Conservation (phyloP, 2,888 invertebrate species). For the Graphium colonna region DNA sequence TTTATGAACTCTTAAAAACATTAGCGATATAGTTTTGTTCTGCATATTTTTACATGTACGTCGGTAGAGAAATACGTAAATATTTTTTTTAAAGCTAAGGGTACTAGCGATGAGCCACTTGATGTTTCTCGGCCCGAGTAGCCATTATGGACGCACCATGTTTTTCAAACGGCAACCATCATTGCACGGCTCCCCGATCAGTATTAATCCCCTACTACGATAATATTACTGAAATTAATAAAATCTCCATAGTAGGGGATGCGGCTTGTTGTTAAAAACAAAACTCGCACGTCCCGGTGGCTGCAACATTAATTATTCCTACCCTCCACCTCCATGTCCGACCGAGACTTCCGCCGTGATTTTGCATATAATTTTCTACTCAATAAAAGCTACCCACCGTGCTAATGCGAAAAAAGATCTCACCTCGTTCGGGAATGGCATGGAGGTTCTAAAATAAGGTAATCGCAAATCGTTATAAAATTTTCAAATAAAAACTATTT, state of each 20-base stretch:
- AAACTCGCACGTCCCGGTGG: slow-evolving; percentile 48
- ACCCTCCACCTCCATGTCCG: slow-evolving; percentile 49
- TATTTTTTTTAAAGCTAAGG: background rate
- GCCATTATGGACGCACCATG: slow-evolving; percentile 74
- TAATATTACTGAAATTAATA: slow-evolving; percentile 58
- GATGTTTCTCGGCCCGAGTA: slow-evolving; percentile 68
- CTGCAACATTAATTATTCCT: slow-evolving; percentile 63
- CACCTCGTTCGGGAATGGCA: slow-evolving; percentile 11
- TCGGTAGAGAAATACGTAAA: too few species aligned
- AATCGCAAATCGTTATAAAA: slow-evolving; percentile 12
- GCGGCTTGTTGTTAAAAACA: slow-evolving; percentile 43
- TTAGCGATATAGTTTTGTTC: too few species aligned
- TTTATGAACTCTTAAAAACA: too few species aligned
- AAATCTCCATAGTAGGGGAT: slow-evolving; percentile 51
- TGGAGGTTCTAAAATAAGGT: too few species aligned
- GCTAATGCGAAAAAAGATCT: slow-evolving; percentile 25
- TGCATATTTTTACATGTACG: too few species aligned
- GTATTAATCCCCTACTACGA: slow-evolving; percentile 69
- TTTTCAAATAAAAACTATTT: too few species aligned
- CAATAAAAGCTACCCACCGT: slow-evolving; percentile 52
- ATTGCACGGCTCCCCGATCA: slow-evolving; percentile 57
- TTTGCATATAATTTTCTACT: slow-evolving; percentile 76
- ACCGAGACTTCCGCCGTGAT: slow-evolving; percentile 65
- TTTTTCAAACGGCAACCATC: slow-evolving; percentile 73
- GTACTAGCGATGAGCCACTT: slow-evolving; percentile 37